phyloP scores from a whole-genome alignment of 1,140 invertebrate species.

The Drosophila nigromelanica region DNA sequence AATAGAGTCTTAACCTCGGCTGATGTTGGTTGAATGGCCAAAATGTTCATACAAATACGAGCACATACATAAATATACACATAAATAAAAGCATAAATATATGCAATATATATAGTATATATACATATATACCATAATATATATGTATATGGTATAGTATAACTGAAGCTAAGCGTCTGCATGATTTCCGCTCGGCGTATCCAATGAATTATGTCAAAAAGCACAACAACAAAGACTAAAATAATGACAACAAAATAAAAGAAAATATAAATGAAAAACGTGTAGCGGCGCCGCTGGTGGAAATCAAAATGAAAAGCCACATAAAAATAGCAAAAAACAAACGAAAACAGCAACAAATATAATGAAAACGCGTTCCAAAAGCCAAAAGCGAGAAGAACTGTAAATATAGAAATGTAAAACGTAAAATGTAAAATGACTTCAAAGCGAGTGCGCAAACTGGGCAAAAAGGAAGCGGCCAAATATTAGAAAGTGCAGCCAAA shows the following conservation, averaged over 20 bases:
- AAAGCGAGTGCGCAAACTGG: conserved; percentile 39
- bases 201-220: conserved; percentile 69
- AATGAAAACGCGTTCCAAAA: conserved; percentile 42
- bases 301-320: conserved; percentile 58
- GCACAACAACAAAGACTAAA: conserved; percentile 11
- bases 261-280: conserved; percentile 7
- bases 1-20: background rate
- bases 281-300: conserved; percentile 27
- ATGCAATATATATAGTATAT: conserved; percentile 8
- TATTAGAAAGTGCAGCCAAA: conserved; percentile 32
- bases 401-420: conserved; percentile 43
- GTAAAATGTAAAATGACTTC: conserved; percentile 36
- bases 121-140: conserved; percentile 5
- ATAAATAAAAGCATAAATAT: background rate
- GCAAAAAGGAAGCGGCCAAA: conserved; percentile 26
- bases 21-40: conserved; percentile 5
- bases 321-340: conserved; percentile 36
- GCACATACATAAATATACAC: background rate
- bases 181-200: conserved; percentile 64
- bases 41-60: background rate
- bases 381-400: conserved; percentile 14
- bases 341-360: conserved; percentile 26
- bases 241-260: conserved; percentile 26
- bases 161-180: conserved; percentile 62
- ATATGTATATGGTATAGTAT: background rate